Conservation (phyloP, 2,888 invertebrate genomes). For the Ophion slaviceki region DNA sequence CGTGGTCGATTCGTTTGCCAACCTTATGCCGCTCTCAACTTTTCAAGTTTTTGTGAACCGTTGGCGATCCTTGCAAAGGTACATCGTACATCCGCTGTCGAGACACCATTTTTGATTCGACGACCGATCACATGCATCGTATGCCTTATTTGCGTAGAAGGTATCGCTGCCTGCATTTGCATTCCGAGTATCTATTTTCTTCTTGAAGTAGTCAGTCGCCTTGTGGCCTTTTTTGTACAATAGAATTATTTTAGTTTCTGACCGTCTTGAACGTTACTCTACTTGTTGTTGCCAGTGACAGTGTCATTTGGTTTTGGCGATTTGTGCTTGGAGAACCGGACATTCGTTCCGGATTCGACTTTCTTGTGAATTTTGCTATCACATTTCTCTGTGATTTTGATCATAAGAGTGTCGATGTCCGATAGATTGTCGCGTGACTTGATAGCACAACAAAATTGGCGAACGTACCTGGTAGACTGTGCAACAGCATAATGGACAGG, state of each 20-base stretch:
- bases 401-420: conserved; percentile 70
- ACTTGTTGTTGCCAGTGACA: too few species aligned
- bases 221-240: too few species aligned
- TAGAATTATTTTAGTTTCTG: too few species aligned
- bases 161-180: neutral
- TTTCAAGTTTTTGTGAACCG: neutral
- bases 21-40: neutral
- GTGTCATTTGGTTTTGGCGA: too few species aligned
- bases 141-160: conserved; percentile 11
- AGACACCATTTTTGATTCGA: conserved; percentile 1
- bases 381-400: conserved; percentile 75
- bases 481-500: conserved; percentile 62
- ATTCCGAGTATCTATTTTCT: conserved; percentile 62
- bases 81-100: conserved; percentile 50
- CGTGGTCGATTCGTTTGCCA: conserved; percentile 47
- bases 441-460: conserved; percentile 78
- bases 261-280: too few species aligned
- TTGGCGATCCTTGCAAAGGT: conserved; percentile 29
- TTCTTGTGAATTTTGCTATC: conserved; percentile 29
- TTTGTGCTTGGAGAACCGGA: too few species aligned
- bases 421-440: conserved; percentile 78
- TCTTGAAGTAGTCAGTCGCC: too few species aligned
- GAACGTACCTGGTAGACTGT: conserved; percentile 75
- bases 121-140: neutral
- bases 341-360: too few species aligned